Percentiles rank a stretch among this genome's conserved stretches.
phyloP scores from a whole-genome alignment of 2,888 invertebrate genomes.

The Danaus chrysippus region DNA sequence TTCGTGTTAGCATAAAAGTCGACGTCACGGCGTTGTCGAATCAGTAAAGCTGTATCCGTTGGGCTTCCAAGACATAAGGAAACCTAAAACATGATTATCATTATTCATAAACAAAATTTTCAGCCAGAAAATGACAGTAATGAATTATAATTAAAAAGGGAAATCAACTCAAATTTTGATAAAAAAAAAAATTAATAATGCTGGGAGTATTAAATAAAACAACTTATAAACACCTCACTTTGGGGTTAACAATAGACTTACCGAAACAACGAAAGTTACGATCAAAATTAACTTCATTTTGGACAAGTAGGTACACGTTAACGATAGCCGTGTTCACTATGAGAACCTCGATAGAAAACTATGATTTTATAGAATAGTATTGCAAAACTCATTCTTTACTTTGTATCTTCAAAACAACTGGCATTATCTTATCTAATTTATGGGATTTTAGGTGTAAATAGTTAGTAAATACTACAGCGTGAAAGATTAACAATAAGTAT shows the following conservation, averaged over 20 bases:
- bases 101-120: too few relatives aligned
- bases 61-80: constrained; percentile 41
- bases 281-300: constrained; percentile 46
- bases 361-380: constrained; percentile 55
- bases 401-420: constrained; percentile 28
- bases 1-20: constrained; percentile 42
- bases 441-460: constrained; percentile 41
- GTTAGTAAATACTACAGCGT: background rate
- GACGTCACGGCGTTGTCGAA: constrained; percentile 39
- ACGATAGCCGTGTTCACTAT: constrained; percentile 10
- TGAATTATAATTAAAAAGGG: too few relatives aligned
- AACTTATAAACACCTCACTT: too few relatives aligned
- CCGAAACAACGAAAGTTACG: constrained; percentile 40
- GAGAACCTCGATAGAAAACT: constrained; percentile 24
- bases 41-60: constrained; percentile 38
- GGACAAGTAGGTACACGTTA: constrained; percentile 9
- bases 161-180: too few relatives aligned
- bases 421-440: constrained; percentile 45
- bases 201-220: too few relatives aligned
- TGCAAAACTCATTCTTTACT: constrained; percentile 41
- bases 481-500: background rate
- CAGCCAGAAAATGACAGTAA: too few relatives aligned
- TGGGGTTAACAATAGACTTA: constrained; percentile 21
- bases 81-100: constrained; percentile 35
- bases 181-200: too few relatives aligned